These are phyloP conservation scores for Dichetophora obliterata DNA, from an alignment of 2,888 invertebrate species.

Conservation along the genomic window DNA sequence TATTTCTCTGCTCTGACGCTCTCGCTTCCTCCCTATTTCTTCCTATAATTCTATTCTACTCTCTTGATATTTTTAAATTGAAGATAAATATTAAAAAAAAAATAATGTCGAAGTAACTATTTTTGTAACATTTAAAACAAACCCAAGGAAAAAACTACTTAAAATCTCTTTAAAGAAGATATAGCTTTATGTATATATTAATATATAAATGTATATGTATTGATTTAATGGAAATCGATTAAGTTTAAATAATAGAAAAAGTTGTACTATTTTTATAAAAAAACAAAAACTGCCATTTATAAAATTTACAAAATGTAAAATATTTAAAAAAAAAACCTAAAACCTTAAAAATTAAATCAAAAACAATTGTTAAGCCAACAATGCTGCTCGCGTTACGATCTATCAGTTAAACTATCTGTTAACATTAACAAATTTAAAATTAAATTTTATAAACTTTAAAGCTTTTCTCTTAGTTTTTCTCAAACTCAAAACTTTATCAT, in stretches of 20 bases:
- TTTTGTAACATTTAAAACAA: constrained; percentile 31
- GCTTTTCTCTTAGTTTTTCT: no score
- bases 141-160: constrained; percentile 4
- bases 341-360: constrained; percentile 2
- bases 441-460: no score
- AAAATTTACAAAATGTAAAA: constrained; percentile 27
- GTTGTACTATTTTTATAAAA: constrained; percentile 39
- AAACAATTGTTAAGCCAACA: constrained; percentile 26
- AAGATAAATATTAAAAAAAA: constrained; percentile 34
- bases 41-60: background rate
- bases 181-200: background rate
- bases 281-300: constrained; percentile 27
- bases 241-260: constrained; percentile 30
- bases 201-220: constrained; percentile 10
- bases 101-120: constrained; percentile 29
- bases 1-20: background rate
- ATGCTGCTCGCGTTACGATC: background rate
- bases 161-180: constrained; percentile 1
- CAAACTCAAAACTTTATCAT: no score
- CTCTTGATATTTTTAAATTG: constrained; percentile 32
- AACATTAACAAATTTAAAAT: no score
- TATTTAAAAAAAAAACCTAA: background rate
- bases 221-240: constrained; percentile 26
- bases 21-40: background rate
- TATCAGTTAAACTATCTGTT: no score